Conservation (phyloP, 2,888 invertebrate genomes). For the Trachelus tabidus region DNA sequence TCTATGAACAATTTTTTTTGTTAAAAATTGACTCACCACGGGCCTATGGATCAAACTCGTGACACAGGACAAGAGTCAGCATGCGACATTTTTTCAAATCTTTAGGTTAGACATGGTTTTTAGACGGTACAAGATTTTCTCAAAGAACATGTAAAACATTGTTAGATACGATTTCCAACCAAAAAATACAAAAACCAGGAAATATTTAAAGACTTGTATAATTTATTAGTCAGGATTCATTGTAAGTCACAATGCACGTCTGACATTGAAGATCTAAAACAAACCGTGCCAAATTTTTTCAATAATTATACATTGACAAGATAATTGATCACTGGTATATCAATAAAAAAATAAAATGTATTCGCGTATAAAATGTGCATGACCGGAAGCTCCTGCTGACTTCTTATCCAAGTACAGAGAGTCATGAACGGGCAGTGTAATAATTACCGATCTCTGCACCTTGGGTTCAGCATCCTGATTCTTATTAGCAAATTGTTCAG, state of each 20-base stretch:
- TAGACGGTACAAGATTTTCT: neutral
- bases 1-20: conserved; percentile 61
- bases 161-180: neutral
- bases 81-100: conserved; percentile 17
- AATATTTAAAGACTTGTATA: neutral
- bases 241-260: neutral
- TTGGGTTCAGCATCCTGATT: conserved; percentile 70
- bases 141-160: neutral
- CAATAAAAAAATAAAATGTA: neutral
- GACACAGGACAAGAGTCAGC: conserved; percentile 20
- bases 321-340: neutral
- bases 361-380: neutral
- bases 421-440: conserved; percentile 15
- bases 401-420: neutral
- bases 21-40: neutral
- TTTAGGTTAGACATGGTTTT: neutral
- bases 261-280: neutral
- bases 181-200: neutral
- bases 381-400: neutral
- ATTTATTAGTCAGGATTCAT: neutral
- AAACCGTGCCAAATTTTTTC: neutral
- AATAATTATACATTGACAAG: neutral
- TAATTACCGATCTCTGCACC: conserved; percentile 71
- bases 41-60: neutral
- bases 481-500: conserved; percentile 78